Base-by-base conservation (phyloP, 1,140 invertebrate genomes). In the Drosophila neocordata region DNA sequence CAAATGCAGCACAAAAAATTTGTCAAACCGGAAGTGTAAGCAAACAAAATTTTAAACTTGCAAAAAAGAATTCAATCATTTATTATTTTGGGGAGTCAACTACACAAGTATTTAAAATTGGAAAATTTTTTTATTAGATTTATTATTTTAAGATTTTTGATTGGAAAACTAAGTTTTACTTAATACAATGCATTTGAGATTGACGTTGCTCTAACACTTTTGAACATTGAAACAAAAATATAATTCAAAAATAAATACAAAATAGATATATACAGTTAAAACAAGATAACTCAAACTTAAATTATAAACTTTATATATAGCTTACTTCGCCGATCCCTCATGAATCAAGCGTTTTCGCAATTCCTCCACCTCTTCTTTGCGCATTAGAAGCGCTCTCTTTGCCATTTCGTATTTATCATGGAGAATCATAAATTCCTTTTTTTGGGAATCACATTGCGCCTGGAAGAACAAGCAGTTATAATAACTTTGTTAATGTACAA, bases 341-440 rank as follows among this genome's bases (percentile, higher is more conserved):
- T 12, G 51, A 56, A 56, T 44, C 1, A 57, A 4, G 15, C 37
- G 48, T 0, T 1, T 18, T 1, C 79, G 76, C 24, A 88, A 38
- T 22, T 60, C 34, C 6, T 51, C 20, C n/a, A 79, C 44, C 51
- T 88, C 79, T 15, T 89, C 79, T 6, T 66, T 65, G 13, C 83
- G 79, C 44, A 83, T 55, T 57, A 53, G 55, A 0, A 88, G 53
- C 0, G 77, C 72, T 2, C 66, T 66, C 8, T 89, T 88, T 0
- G 83, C 69, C 4, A 55, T 31, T 2, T 88, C 83, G 35, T 88
- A 88, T 15, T 88, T 88, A 12, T 69, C 68, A 20, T 20, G 52
- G 8, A 88, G 48, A 0, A 11, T 18, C 0, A 2, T 4, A 12
- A 77, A 27, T 31, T 88, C 83, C 20, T 66, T 89, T 24, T 77